Evolutionary conservation across 2,888 invertebrate genomes (phyloP).

Genomic region (Chrysopilus asiliformis): DNA sequence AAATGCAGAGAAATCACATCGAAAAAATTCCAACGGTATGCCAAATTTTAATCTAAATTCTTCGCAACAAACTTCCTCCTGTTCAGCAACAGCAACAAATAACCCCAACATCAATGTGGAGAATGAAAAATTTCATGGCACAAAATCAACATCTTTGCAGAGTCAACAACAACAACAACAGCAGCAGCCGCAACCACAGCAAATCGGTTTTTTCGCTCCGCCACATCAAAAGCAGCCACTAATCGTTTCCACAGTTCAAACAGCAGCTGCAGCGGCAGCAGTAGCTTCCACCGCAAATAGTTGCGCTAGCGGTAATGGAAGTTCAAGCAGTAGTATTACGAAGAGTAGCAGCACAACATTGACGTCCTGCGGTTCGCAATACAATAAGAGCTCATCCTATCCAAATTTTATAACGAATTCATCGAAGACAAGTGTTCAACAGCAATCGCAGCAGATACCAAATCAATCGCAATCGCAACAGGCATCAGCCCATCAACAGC

Average conservation of each 20-base stretch:
- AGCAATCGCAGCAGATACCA: background rate
- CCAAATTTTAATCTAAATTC: slow-evolving; percentile 25
- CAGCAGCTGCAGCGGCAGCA: no score
- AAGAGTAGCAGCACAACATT: slow-evolving; percentile 14
- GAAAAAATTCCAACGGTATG: slow-evolving; percentile 33
- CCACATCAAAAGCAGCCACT: slow-evolving; percentile 16
- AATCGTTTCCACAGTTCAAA: no score
- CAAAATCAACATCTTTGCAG: slow-evolving; percentile 15
- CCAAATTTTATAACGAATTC: slow-evolving; percentile 6
- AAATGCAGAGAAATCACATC: slow-evolving; percentile 31
- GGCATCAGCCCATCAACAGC: slow-evolving; percentile 10
- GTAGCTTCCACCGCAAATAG: no score
- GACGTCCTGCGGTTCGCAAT: slow-evolving; percentile 9
- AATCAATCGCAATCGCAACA: slow-evolving; percentile 9
- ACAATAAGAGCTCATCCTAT: slow-evolving; percentile 8
- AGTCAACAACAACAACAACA: slow-evolving; percentile 15
- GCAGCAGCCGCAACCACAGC: slow-evolving; percentile 2
- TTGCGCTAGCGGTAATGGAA: no score
- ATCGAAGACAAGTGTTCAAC: slow-evolving; percentile 4
- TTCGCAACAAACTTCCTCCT: slow-evolving; percentile 17
- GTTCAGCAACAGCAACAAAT: slow-evolving; percentile 8
- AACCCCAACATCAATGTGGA: slow-evolving; percentile 1
- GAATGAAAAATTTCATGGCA: slow-evolving; percentile 1
- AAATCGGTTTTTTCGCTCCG: background rate
- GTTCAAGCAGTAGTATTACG: background rate